A percentile compares a stretch with the other conserved stretches of the same genome.
Evolutionary conservation across 1,140 invertebrate species (phyloP).

Genomic region (Argopecten irradians): DNA sequence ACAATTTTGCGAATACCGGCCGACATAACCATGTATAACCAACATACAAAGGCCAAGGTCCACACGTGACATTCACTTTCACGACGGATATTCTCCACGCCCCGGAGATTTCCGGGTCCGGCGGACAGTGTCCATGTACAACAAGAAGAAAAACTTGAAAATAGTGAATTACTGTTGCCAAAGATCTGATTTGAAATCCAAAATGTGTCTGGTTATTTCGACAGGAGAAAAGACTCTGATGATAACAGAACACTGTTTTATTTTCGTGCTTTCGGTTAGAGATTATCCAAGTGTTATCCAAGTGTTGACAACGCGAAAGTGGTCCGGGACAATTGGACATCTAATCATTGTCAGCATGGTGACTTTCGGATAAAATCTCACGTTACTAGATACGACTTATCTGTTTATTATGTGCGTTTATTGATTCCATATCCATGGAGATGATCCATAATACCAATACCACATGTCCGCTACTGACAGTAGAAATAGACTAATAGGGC

Average conservation of each 20-base stretch:
- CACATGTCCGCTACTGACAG: no score
- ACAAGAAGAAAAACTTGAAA: background rate
- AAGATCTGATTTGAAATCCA: background rate
- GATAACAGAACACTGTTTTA: background rate
- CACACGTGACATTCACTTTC: background rate
- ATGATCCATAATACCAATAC: no score
- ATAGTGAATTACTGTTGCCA: slow-evolving; percentile 6
- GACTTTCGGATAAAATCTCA: no score
- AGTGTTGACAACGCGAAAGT: background rate
- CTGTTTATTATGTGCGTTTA: no score
- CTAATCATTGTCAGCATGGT: no score
- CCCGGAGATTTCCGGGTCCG: slow-evolving; percentile 34
- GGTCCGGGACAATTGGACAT: slow-evolving; percentile 2
- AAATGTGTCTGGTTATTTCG: background rate
- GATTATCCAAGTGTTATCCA: background rate
- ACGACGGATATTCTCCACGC: slow-evolving; percentile 38
- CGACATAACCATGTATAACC: no score
- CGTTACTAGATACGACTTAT: no score
- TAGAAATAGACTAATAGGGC: no score
- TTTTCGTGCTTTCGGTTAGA: background rate
- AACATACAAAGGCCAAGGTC: slow-evolving; percentile 40
- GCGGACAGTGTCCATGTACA: slow-evolving; percentile 58
- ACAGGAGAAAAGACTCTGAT: background rate
- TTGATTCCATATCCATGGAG: no score
- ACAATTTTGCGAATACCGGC: no score